phyloP scores from a whole-genome alignment of 2,797 vertebrate genomes.

The Channa striata region DNA sequence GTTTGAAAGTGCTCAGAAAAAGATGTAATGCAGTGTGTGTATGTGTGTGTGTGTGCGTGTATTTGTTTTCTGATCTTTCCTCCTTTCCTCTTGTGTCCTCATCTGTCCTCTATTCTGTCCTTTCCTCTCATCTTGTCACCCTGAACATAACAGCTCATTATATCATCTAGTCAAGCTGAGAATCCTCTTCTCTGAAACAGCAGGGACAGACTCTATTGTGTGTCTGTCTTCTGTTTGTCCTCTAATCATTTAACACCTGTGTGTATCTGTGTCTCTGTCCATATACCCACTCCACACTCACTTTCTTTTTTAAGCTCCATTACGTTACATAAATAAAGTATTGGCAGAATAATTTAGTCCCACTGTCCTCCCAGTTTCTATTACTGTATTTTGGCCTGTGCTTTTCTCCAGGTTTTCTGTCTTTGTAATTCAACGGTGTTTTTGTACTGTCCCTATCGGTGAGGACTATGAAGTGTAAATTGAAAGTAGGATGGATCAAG shows the following conservation, averaged over 20 bases:
- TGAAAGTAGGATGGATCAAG: slow-evolving; percentile 63
- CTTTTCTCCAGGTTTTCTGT: slow-evolving; percentile 43
- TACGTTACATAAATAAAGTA: slow-evolving; percentile 16
- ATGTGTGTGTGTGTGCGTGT: slow-evolving; percentile 9
- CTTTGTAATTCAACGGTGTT: slow-evolving; percentile 37
- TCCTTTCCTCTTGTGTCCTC: slow-evolving; percentile 49
- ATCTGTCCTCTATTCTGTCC: slow-evolving; percentile 65
- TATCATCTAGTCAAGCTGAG: slow-evolving; percentile 81
- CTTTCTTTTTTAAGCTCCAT: slow-evolving; percentile 4
- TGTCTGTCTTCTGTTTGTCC: slow-evolving; percentile 74
- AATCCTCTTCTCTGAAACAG: slow-evolving; percentile 75
- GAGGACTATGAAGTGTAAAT: slow-evolving; percentile 59
- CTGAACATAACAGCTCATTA: slow-evolving; percentile 79
- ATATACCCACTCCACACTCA: neutral
- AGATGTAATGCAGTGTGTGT: slow-evolving; percentile 23
- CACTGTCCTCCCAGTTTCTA: neutral
- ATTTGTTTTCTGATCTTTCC: slow-evolving; percentile 45
- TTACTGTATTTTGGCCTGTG: neutral
- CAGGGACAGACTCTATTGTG: slow-evolving; percentile 68
- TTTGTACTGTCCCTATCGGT: slow-evolving; percentile 36
- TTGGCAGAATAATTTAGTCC: slow-evolving; percentile 1
- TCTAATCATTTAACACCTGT: slow-evolving; percentile 76
- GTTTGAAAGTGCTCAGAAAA: slow-evolving; percentile 60
- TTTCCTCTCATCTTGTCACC: slow-evolving; percentile 75
- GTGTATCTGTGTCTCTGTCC: slow-evolving; percentile 7